phyloP scores from a whole-genome alignment of 2,888 invertebrate species.

The Andrena trimmerana region DNA sequence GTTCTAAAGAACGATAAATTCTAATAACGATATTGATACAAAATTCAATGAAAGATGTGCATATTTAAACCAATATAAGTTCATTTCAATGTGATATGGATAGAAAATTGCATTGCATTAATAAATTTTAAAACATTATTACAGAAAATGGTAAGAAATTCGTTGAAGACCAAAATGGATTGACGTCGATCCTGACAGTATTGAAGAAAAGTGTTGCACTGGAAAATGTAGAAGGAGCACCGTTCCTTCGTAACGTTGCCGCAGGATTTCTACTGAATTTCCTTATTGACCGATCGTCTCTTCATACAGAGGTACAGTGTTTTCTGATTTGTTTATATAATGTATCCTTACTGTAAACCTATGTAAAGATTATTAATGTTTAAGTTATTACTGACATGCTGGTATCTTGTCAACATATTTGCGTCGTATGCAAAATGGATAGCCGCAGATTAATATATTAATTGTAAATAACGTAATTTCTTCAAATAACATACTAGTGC shows the following conservation, averaged over 20 bases:
- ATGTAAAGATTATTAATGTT: not conserved
- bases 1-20: not conserved
- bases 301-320: conserved; percentile 86
- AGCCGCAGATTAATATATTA: conserved; percentile 5
- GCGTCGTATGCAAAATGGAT: not conserved
- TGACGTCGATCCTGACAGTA: conserved; percentile 82
- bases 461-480: not conserved
- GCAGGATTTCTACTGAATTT: conserved; percentile 93
- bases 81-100: not conserved
- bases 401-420: conserved; percentile 80
- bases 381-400: not conserved
- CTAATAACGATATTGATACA: not conserved
- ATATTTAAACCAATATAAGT: not conserved
- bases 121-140: conserved; percentile 32
- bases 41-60: not conserved
- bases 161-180: conserved; percentile 85
- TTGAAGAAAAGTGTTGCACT: conserved; percentile 73
- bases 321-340: not conserved
- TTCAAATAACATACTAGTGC: conserved; percentile 17
- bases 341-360: too few species aligned
- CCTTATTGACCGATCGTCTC: conserved; percentile 90
- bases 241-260: conserved; percentile 88
- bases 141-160: conserved; percentile 80
- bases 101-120: not conserved
- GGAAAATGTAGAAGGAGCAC: conserved; percentile 73